Percentiles rank a stretch among this genome's conserved stretches.
Evolutionary conservation across 2,888 invertebrate genomes (phyloP).

Genomic region (Eristalis arbustorum): DNA sequence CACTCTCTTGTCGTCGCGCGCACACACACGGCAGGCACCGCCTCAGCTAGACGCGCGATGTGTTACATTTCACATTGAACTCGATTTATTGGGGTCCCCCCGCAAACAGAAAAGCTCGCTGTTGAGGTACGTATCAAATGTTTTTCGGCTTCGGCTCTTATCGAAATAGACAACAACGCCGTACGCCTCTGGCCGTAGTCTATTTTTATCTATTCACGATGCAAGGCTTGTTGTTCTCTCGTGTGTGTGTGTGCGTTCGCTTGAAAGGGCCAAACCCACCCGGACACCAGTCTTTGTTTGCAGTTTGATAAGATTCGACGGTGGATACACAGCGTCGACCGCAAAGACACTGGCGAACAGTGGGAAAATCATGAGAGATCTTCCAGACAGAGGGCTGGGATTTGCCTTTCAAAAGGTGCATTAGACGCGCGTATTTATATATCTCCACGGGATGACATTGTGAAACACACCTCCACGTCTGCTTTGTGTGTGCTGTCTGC

Average conservation of each 20-base stretch:
- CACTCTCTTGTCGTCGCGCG: conserved; percentile 29
- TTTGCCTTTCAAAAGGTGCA: conserved; percentile 28
- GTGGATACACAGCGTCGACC: background rate
- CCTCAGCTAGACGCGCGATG: background rate
- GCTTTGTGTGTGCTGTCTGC: background rate
- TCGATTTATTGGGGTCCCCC: conserved; percentile 37
- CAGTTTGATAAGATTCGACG: conserved; percentile 60
- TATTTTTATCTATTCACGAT: background rate
- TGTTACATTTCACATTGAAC: conserved; percentile 23
- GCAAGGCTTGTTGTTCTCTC: background rate
- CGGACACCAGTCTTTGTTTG: conserved; percentile 52
- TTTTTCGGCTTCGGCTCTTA: conserved; percentile 3
- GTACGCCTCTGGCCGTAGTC: background rate
- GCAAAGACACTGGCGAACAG: background rate
- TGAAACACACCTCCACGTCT: conserved; percentile 43
- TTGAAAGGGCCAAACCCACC: background rate
- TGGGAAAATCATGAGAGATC: background rate
- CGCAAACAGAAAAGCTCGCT: background rate
- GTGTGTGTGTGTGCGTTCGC: background rate
- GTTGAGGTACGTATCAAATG: background rate
- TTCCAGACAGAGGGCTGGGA: background rate
- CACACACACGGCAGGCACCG: conserved; percentile 10
- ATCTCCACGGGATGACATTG: conserved; percentile 49
- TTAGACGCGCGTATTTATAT: conserved; percentile 46
- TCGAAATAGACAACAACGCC: conserved; percentile 42